Base-by-base conservation (phyloP, 2,113 vertebrate species). In the Mormyrus iriodes region DNA sequence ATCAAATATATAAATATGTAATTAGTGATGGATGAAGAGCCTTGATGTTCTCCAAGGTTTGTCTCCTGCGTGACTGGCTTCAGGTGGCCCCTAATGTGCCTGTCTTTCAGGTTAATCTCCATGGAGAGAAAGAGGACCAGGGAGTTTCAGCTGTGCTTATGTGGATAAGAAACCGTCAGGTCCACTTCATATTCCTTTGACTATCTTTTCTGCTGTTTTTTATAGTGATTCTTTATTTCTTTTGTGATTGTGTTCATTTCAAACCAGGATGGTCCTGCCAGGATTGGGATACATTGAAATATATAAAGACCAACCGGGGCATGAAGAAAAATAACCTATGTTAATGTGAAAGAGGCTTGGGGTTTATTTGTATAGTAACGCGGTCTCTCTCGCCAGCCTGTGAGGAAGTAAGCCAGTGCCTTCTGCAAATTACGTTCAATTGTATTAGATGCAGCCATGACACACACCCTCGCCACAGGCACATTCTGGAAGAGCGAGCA, bases 391-490 rank as follows among this genome's bases (percentile, higher is more conserved):
- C 90, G 88, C 90, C 90, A 90, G 88, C 85, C 93, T 90, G 44
- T 91, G 91, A 27, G 93, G 92, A 92, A 46, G 9, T 94, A 94
- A 95, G 94, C 94, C 92, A 85, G 91, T 93, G 93, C 93, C 92
- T 95, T 96, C 94, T 93, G 93, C 94, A 95, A 96, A 96, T 96
- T 93, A 96, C 94, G 95, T 96, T 95, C 96, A 96, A 96, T 96
- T 96, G 95, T 96, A 96, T 96, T 95, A 96, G 93, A 93, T 93
- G 94, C 94, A 95, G 94, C 96, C 95, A 94, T 96, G 95, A 96
- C 95, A 96, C 93, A 92, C 94, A 94, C 91, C 94, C 94, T 94
- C 93, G 95, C 95, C 92, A 93, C 93, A 92, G 94, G 93, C 65
- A 39, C 53, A 87, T 95, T 88, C 94, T 93, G 93, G 94, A 94